phyloP scores from a whole-genome alignment of 1,140 invertebrate species.

The Epicauta chinensis region DNA sequence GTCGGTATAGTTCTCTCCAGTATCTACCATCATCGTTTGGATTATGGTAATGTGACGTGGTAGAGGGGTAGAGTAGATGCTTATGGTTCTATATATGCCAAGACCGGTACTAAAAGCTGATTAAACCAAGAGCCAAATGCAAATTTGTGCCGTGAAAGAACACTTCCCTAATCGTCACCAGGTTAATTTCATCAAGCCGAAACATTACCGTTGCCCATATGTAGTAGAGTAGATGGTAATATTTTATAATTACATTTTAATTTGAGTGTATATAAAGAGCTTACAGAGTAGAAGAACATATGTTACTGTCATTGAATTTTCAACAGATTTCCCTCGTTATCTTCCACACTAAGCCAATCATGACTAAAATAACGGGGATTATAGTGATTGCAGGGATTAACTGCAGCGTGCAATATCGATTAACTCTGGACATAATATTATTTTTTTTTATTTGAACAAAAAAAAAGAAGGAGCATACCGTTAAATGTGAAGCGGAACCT shows the following conservation, averaged over 20 bases:
- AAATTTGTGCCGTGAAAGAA: constrained; percentile 24
- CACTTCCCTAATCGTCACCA: constrained; percentile 24
- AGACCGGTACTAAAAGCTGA: constrained; percentile 24
- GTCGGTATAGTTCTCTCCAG: not conserved
- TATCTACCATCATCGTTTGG: constrained; percentile 8
- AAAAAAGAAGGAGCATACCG: too few species aligned
- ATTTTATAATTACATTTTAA: constrained; percentile 28
- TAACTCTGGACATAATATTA: too few species aligned
- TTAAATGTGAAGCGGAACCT: too few species aligned
- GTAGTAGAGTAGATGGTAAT: not conserved
- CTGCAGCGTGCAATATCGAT: too few species aligned
- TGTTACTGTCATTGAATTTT: too few species aligned
- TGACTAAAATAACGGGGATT: too few species aligned
- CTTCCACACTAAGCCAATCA: too few species aligned
- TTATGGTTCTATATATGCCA: constrained; percentile 17
- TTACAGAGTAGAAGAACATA: constrained; percentile 14
- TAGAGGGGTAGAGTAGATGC: constrained; percentile 12
- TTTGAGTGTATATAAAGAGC: constrained; percentile 24
- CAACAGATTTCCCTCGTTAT: too few species aligned
- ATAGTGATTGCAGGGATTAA: too few species aligned
- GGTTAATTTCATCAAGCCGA: constrained; percentile 22
- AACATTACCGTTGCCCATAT: not conserved
- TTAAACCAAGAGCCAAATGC: constrained; percentile 23
- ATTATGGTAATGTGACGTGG: constrained; percentile 25
- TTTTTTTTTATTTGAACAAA: too few species aligned